Percentiles rank a stretch among this genome's conserved stretches.
phyloP scores from a whole-genome alignment of 1,140 invertebrate species.

The Bicyclus anynana region DNA sequence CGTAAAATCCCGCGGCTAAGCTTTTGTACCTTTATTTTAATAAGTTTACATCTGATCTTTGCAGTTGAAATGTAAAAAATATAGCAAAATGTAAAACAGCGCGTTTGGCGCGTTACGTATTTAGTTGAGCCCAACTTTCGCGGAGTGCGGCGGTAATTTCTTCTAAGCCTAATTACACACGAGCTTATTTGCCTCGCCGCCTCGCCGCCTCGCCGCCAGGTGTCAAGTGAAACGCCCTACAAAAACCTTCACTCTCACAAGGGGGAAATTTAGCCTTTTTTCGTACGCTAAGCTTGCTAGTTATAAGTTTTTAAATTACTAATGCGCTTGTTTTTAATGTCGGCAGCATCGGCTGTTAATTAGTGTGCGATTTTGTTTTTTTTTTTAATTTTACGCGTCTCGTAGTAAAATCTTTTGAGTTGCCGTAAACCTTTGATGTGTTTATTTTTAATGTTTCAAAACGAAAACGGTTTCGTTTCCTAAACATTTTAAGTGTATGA shows the following conservation, averaged over 20 bases:
- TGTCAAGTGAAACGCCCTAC: slow-evolving; percentile 11
- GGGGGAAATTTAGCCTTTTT: slow-evolving; percentile 13
- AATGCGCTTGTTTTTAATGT: not conserved
- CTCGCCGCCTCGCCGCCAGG: slow-evolving; percentile 7
- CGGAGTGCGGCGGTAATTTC: slow-evolving; percentile 9
- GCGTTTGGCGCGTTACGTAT: not conserved
- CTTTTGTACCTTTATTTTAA: too few relatives aligned
- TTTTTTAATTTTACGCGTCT: not conserved
- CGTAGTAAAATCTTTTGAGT: not conserved
- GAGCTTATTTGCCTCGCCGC: slow-evolving; percentile 13
- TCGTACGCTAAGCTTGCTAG: slow-evolving; percentile 9
- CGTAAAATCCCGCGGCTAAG: too few relatives aligned
- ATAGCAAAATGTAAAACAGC: not conserved
- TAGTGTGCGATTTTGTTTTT: slow-evolving; percentile 2
- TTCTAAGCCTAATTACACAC: slow-evolving; percentile 15
- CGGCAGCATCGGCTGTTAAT: slow-evolving; percentile 3
- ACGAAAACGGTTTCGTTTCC: not conserved
- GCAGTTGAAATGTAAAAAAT: not conserved
- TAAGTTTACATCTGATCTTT: too few relatives aligned
- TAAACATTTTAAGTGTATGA: not conserved
- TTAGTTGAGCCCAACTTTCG: not conserved
- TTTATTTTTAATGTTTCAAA: not conserved
- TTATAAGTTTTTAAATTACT: slow-evolving; percentile 12
- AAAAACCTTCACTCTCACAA: slow-evolving; percentile 10
- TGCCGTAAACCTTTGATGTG: not conserved